Conservation (phyloP, 1,140 invertebrate species). For the Drosophila lacteicornis region DNA sequence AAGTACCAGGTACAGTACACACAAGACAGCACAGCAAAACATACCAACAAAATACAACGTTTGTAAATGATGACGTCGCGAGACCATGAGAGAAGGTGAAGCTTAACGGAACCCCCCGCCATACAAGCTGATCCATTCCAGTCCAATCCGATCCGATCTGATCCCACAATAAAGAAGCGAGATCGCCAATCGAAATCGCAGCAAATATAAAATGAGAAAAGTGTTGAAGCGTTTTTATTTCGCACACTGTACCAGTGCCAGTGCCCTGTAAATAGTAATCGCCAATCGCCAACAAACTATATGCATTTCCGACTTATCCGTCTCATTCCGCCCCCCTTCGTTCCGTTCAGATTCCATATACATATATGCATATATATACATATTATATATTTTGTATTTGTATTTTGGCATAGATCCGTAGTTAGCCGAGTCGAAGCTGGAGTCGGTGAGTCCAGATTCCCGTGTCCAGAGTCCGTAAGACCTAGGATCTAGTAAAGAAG, state of each 20-base stretch:
- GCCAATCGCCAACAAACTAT: background rate
- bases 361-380: slow-evolving; percentile 22
- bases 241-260: slow-evolving; percentile 34
- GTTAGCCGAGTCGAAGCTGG: slow-evolving; percentile 26
- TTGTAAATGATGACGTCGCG: slow-evolving; percentile 50
- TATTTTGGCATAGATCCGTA: slow-evolving; percentile 40
- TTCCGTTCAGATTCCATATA: slow-evolving; percentile 20
- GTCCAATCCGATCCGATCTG: slow-evolving; percentile 29
- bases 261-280: slow-evolving; percentile 36
- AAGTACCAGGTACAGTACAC: background rate
- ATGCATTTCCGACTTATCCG: slow-evolving; percentile 25
- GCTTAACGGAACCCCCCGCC: slow-evolving; percentile 11
- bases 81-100: slow-evolving; percentile 29
- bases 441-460: slow-evolving; percentile 7
- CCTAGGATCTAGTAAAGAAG: slow-evolving; percentile 24
- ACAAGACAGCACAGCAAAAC: slow-evolving; percentile 10
- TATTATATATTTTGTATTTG: slow-evolving; percentile 50
- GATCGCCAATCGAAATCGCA: slow-evolving; percentile 19
- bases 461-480: slow-evolving; percentile 5
- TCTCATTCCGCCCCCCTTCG: slow-evolving; percentile 36
- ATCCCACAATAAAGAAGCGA: slow-evolving; percentile 38
- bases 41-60: slow-evolving; percentile 21
- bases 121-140: slow-evolving; percentile 23
- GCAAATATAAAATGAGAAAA: slow-evolving; percentile 34
- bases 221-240: slow-evolving; percentile 50